These are phyloP conservation scores for Dermochelys coriacea DNA, from an alignment of 2,797 vertebrate species.

Conservation along the genomic window DNA sequence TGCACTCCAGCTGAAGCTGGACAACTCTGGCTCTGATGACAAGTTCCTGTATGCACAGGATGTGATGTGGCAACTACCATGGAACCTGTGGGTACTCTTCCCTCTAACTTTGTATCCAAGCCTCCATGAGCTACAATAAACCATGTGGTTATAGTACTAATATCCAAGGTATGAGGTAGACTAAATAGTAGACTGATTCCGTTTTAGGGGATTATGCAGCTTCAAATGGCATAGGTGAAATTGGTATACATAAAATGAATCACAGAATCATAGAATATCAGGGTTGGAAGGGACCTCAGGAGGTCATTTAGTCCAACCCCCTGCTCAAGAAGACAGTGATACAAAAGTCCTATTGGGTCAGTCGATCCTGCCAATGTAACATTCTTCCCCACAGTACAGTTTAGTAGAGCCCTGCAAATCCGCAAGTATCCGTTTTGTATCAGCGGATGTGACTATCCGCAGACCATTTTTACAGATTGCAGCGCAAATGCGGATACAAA, in stretches of 20 bases:
- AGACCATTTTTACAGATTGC: too few species aligned
- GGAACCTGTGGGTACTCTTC: neutral
- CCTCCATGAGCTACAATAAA: neutral
- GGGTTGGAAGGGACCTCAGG: too few species aligned
- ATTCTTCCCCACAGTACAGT: neutral
- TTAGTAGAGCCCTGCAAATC: too few species aligned
- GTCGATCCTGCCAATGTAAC: neutral
- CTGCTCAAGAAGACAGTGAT: neutral
- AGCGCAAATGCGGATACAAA: too few species aligned
- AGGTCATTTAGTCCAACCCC: too few species aligned
- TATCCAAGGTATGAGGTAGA: rapidly evolving
- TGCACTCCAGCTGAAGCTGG: neutral
- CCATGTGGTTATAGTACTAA: neutral
- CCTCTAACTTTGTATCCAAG: neutral
- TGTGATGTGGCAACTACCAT: neutral
- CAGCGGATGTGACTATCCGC: too few species aligned
- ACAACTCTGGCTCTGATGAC: neutral
- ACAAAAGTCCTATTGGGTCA: neutral
- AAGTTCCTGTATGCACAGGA: neutral
- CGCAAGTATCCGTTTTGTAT: too few species aligned
- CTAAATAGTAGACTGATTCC: neutral
- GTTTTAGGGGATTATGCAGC: neutral
- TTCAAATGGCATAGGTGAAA: neutral
- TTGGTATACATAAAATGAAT: neutral
- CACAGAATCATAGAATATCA: neutral